A percentile compares a stretch with the other conserved stretches of the same genome.
phyloP scores from a whole-genome alignment of 1,140 invertebrate species.

The Alviniconcha marisindica region DNA sequence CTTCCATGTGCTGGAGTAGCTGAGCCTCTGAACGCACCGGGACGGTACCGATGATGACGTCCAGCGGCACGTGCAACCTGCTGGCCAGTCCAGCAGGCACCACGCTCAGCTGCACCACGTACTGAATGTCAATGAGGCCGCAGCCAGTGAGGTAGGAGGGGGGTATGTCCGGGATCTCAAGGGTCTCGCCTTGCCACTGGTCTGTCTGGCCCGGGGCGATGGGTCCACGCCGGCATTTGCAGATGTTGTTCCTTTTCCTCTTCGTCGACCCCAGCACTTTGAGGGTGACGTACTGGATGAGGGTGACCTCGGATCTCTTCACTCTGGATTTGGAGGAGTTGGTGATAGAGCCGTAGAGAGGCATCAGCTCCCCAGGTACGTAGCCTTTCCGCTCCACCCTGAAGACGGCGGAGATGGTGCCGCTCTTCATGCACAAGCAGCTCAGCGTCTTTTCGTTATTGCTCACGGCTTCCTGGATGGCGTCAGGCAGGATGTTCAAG shows the following conservation, averaged over 20 bases:
- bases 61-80: background rate
- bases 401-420: slow-evolving; percentile 14
- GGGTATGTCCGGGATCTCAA: background rate
- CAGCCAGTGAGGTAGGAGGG: background rate
- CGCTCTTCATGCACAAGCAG: background rate
- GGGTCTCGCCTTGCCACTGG: background rate
- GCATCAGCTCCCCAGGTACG: slow-evolving; percentile 59
- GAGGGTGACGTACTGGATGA: background rate
- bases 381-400: slow-evolving; percentile 51
- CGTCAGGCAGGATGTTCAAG: background rate
- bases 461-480: background rate
- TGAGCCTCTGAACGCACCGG: background rate
- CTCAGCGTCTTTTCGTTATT: background rate
- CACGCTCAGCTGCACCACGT: background rate
- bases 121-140: background rate
- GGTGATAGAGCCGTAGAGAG: slow-evolving; percentile 51
- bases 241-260: background rate
- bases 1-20: background rate
- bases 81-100: background rate
- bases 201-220: background rate
- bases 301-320: background rate
- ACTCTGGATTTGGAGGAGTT: slow-evolving; percentile 49
- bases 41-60: slow-evolving; percentile 6
- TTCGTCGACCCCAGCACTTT: background rate
- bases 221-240: background rate